Evolutionary conservation across 2,888 invertebrate genomes (phyloP), one percentile per base, ranked within the genome.

Genomic region (Diadegma fenestrale): DNA sequence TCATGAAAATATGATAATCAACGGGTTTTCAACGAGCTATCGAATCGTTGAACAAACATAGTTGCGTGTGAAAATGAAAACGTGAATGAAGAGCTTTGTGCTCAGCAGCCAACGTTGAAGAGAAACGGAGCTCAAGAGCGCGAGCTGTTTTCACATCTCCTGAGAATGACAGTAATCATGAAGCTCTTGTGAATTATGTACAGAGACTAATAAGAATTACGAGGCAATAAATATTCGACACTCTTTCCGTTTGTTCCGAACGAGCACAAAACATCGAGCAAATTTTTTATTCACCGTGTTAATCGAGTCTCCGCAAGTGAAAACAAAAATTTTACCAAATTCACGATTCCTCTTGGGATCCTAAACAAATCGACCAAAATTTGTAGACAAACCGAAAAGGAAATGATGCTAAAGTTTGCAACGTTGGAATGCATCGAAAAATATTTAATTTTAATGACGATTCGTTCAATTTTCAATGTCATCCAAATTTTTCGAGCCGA

Each of bases 1-100:
- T 76, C 48, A 30, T 14, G 43, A 45, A 43, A 61, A 61, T 64
- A 76, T 64, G 64, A 75, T 77, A 48, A 77, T 77, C 77, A 54
- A 63, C 33, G n/a, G 37, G 30, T 76, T 64, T 76, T 19, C 48
- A 51, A 66, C 64, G 64, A 22, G 33, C 22, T 45, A 41, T 43
- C 58, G 78, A 69, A 71, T 45, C 43, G 61, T 69, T 69, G 41
- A 71, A 22, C 61, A 61, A 33, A n/a, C 30, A 19, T 37, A 61
- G 26, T 26, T 43, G 41, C 26, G 30, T 33, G 26, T n/a, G 10
- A 37, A 17, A 51, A 33, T n/a, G 45, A 17, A 48, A n/a, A 64
- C 12, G 26, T 14, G 58, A 26, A 26, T 51, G n/a, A 51, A 51
- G n/a, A 51, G 26, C 26, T 58, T 58, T 58, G 58, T 58, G 58